Percentiles rank a stretch among this genome's conserved stretches.
Evolutionary conservation across 2,113 vertebrate genomes (phyloP).

Genomic region (Chitala chitala): DNA sequence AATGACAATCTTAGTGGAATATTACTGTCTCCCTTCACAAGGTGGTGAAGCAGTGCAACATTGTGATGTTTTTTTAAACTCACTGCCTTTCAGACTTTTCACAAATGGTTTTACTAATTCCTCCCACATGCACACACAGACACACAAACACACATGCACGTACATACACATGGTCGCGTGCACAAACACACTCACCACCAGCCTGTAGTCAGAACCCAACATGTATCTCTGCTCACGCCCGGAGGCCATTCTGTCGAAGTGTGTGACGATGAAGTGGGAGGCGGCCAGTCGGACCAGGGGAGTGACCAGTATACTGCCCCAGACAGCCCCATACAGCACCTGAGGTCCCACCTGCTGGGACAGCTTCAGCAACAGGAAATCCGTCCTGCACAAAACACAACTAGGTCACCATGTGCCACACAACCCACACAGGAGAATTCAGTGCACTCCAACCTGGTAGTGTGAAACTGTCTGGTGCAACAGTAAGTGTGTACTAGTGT

Average conservation of each 20-base stretch:
- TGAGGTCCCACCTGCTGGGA: slow-evolving; percentile 81
- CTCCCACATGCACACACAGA: neutral
- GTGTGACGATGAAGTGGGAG: slow-evolving; percentile 81
- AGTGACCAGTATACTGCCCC: slow-evolving; percentile 80
- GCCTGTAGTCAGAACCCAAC: slow-evolving; percentile 74
- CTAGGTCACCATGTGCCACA: too few relatives aligned
- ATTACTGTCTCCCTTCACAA: too few relatives aligned
- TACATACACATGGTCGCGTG: too few relatives aligned
- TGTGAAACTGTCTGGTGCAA: too few relatives aligned
- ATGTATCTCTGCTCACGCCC: slow-evolving; percentile 74
- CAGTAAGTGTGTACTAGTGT: too few relatives aligned
- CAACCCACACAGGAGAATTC: too few relatives aligned
- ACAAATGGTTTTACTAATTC: neutral
- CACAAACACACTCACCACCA: slow-evolving; percentile 74
- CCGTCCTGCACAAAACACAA: slow-evolving; percentile 67
- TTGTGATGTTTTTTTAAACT: neutral
- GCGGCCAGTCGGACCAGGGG: slow-evolving; percentile 80
- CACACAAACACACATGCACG: neutral
- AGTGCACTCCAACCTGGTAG: too few relatives aligned
- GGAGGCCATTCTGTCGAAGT: slow-evolving; percentile 70
- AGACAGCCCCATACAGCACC: slow-evolving; percentile 80
- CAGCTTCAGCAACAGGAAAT: slow-evolving; percentile 76
- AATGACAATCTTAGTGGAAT: too few relatives aligned
- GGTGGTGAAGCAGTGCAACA: too few relatives aligned
- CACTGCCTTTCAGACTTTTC: neutral